Base-by-base conservation (phyloP, 2,888 invertebrate genomes). In the Tenthredo amoena region DNA sequence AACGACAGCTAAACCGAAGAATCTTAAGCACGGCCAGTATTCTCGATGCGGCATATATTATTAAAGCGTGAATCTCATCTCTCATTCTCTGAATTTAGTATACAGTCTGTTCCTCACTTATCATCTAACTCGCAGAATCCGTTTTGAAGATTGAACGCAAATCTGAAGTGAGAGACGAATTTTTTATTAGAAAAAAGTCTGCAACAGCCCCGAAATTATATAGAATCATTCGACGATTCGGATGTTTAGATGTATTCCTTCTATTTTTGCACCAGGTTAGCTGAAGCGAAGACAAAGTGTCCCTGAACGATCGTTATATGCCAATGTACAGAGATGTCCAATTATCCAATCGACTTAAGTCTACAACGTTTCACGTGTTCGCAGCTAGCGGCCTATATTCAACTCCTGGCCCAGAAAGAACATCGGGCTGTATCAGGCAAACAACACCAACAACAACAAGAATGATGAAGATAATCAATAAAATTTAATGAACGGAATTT, bases 21-120 rank as follows among this genome's bases (percentile, higher is more conserved):
- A 15, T 47, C 40, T 10, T 43, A 10, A 15, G 47, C 47, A 47
- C 31, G 31, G 74, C 31, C n/a, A 65, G 74, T 43, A 6, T 34
- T 74, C 40, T 74, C 74, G 72, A 72, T 37, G 40, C 10, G 72
- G 72, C 37, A 72, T 31, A 72, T 5, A n/a, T 72, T 26, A 72
- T 40, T 31, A 31, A n/a, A 37, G 37, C n/a, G n/a, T 40, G n/a
- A 34, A 74, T 9, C 26, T 18, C n/a, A n/a, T 55, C 1, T 55
- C n/a, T 55, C 55, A 55, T 55, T 55, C n/a, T n/a, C 55, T n/a
- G 2, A n/a, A n/a, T 55, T n/a, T n/a, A 47, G 2, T 12, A 3
- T 47, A 47, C 47, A 47, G 47, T 58, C 21, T 7, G n/a, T 58
- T n/a, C 18, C 10, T 62, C 12, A 62, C 10, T 26, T 26, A 12